Evolutionary conservation across 2,797 vertebrate genomes (phyloP).

Genomic region (Melanotaenia nigrans): DNA sequence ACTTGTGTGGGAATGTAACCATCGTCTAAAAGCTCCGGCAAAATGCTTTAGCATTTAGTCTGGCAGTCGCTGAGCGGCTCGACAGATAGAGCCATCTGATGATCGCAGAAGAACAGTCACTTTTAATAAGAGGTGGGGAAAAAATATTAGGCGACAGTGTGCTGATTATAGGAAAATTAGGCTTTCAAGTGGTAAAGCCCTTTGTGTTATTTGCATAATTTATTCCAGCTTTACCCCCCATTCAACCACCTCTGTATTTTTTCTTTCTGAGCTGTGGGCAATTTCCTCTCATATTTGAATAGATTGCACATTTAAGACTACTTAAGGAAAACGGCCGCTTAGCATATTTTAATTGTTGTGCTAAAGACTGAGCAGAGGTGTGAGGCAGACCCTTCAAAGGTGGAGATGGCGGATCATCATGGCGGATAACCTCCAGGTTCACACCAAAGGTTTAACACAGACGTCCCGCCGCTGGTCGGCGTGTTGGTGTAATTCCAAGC

Average conservation of each 20-base stretch:
- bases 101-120: slow-evolving; percentile 98
- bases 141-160: slow-evolving; percentile 99
- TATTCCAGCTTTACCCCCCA: slow-evolving; percentile 91
- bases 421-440: slow-evolving; percentile 88
- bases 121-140: slow-evolving; percentile 95
- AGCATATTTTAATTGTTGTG: slow-evolving; percentile 99
- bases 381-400: slow-evolving; percentile 83
- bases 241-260: slow-evolving; percentile 64
- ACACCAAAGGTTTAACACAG: slow-evolving; percentile 16
- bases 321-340: slow-evolving; percentile 99
- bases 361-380: slow-evolving; percentile 90
- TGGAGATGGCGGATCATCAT: slow-evolving; percentile 36
- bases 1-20: slow-evolving; percentile 99
- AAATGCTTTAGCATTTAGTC: slow-evolving; percentile 97
- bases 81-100: slow-evolving; percentile 99
- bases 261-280: slow-evolving; percentile 95
- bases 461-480: slow-evolving; percentile 3
- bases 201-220: slow-evolving; percentile 99
- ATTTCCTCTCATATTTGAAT: slow-evolving; percentile 99
- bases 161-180: slow-evolving; percentile 99
- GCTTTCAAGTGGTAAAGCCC: slow-evolving; percentile 94
- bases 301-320: slow-evolving; percentile 99
- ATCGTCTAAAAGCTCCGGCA: slow-evolving; percentile 99
- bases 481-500: neutral
- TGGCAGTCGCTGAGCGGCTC: slow-evolving; percentile 83